Evolutionary conservation across 2,113 vertebrate genomes (phyloP), one percentile per base, ranked within the genome.

Genomic region (Leuciscus idus): DNA sequence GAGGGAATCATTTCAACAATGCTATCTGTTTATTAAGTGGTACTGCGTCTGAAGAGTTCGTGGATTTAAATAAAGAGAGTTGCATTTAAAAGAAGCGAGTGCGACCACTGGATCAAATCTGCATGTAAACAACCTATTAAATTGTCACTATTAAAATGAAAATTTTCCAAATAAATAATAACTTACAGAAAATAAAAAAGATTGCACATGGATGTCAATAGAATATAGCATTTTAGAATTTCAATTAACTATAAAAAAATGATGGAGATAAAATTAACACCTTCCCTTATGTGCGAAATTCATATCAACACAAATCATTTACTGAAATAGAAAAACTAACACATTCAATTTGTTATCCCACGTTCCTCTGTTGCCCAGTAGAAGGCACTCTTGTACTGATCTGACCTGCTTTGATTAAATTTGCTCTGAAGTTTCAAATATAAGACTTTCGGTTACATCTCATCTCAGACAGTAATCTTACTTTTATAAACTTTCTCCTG

Each of bases 361-460:
- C 12, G 28, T 80, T 87, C 86, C 59, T 73, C 43, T 15, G 79
- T 66, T 75, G 55, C n/a, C 90, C 91, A 92, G 90, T 90, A 92
- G 91, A 82, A 87, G 91, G 90, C 90, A 88, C 84, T 90, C 80
- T 90, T 90, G 86, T 28, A 90, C 88, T 70, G 61, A 86, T 72
- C 81, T 87, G 33, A 52, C 55, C 70, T 87, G 50, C 36, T 66
- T 55, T 52, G 12, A 50, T 52, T 36, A 23, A 77, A 50, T 73
- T 70, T 66, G 55, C 39, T 66, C 43, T 68, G 15, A 66, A 85
- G 23, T 80, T 80, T 73, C 66, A 84, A 61, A 61, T 61, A 19
- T 30, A 74, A 50, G 21, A 30, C 23, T 30, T 7, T 33, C 15
- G 57, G 5, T 9, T 10, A 57, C 39, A 23, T 17, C 12, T 55